Conservation (phyloP, 2,113 vertebrate genomes). For the Cyanoliseus patagonus region DNA sequence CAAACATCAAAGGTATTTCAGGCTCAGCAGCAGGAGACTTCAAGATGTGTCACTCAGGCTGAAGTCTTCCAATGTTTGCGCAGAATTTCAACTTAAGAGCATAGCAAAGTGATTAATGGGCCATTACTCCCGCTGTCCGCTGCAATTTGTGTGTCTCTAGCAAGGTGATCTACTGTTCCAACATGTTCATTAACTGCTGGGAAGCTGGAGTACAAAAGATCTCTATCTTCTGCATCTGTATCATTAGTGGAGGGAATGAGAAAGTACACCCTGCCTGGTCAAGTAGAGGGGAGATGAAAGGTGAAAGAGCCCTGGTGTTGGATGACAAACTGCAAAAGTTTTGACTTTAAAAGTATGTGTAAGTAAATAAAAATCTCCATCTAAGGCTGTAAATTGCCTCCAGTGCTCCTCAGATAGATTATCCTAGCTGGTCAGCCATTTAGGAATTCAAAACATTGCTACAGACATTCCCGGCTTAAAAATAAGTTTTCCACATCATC, state of each 20-base stretch:
- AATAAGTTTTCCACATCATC: conserved; percentile 30
- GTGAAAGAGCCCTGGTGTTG: neutral
- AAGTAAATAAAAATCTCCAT: conserved; percentile 29
- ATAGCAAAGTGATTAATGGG: neutral
- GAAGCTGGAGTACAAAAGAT: neutral
- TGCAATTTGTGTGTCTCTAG: neutral
- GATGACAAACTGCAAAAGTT: neutral
- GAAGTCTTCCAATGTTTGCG: neutral
- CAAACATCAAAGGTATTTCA: conserved; percentile 20
- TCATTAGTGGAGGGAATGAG: neutral
- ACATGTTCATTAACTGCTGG: neutral
- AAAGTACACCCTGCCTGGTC: neutral
- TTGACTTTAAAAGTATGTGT: neutral
- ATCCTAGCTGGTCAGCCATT: neutral
- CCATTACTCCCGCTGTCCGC: neutral
- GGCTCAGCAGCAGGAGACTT: neutral
- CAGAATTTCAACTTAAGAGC: neutral
- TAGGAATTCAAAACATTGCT: conserved; percentile 53
- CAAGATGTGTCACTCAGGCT: neutral
- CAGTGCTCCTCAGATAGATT: neutral
- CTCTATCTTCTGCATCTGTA: neutral
- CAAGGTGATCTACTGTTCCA: neutral
- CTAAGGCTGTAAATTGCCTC: conserved; percentile 37
- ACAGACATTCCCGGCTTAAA: conserved; percentile 52
- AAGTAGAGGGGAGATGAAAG: neutral